These are phyloP conservation scores for Caranx melampygus DNA, from an alignment of 2,113 vertebrate genomes.

Conservation along the genomic window DNA sequence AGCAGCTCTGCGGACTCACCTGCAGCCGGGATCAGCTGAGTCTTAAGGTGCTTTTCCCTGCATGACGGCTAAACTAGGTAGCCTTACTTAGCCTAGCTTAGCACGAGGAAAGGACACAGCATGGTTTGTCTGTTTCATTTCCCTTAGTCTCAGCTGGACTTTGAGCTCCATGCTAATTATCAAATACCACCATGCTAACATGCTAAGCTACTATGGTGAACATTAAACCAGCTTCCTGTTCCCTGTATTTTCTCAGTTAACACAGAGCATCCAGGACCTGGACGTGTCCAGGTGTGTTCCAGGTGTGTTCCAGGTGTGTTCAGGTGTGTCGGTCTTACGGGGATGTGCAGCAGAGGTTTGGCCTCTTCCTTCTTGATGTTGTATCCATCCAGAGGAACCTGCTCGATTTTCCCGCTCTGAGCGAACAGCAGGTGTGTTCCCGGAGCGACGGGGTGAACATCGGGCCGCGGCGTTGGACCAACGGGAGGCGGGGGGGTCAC, in stretches of 20 bases:
- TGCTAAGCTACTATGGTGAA: no score
- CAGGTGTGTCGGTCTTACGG: conserved; percentile 83
- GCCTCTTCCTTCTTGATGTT: conserved; percentile 86
- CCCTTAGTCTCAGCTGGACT: no score
- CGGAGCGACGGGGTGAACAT: conserved; percentile 83
- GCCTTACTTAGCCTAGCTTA: not conserved
- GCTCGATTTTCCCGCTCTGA: conserved; percentile 93
- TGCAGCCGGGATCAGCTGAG: no score
- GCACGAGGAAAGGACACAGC: not conserved
- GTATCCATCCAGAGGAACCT: conserved; percentile 87
- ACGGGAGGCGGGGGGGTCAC: conserved; percentile 78
- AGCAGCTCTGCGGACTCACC: no score
- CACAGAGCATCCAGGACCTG: no score
- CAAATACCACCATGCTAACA: no score
- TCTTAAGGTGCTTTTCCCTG: no score
- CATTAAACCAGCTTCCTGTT: not conserved
- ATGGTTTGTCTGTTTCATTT: no score
- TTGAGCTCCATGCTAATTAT: no score
- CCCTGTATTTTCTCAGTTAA: no score
- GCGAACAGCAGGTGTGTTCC: conserved; percentile 92
- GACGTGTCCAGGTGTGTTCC: no score
- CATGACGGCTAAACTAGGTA: no score
- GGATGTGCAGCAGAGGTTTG: conserved; percentile 88
- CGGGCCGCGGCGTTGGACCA: conserved; percentile 87
- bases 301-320: not conserved